Evolutionary conservation across 2,113 vertebrate species (phyloP).

Genomic region (Corydoras sp.): DNA sequence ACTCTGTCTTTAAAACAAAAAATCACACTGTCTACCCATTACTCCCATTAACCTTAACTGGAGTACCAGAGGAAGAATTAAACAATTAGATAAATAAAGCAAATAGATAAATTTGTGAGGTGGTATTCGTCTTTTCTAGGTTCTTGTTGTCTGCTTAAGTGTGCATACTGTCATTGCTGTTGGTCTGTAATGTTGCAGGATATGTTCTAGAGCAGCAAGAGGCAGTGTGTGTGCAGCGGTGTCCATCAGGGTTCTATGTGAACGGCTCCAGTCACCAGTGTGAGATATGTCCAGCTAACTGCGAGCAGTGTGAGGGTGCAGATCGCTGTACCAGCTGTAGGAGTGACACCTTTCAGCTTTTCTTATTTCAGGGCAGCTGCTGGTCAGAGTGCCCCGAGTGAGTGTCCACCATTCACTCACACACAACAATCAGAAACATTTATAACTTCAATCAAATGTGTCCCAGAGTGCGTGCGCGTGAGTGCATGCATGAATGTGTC

Average conservation of each 20-base stretch:
- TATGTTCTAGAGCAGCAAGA: conserved; percentile 66
- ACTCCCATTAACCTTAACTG: too few species aligned
- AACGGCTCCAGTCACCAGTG: conserved; percentile 62
- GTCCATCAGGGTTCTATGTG: conserved; percentile 61
- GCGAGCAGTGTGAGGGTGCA: conserved; percentile 57
- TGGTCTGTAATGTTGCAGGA: conserved; percentile 42
- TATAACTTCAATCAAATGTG: neutral
- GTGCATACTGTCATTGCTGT: too few species aligned
- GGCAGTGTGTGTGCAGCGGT: conserved; percentile 59
- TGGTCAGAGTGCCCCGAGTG: conserved; percentile 71
- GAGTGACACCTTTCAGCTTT: conserved; percentile 53
- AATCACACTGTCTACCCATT: too few species aligned
- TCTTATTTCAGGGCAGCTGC: conserved; percentile 66
- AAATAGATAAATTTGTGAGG: too few species aligned
- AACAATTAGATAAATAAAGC: too few species aligned
- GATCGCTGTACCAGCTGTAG: conserved; percentile 66
- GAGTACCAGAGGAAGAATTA: too few species aligned
- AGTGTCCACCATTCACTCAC: conserved; percentile 35
- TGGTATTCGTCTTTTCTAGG: too few species aligned
- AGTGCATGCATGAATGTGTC: too few species aligned
- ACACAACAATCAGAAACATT: neutral
- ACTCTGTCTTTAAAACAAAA: too few species aligned
- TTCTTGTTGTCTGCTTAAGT: too few species aligned
- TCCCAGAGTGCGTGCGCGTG: too few species aligned
- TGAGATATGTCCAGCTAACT: conserved; percentile 68